These are phyloP conservation scores for Amphiduros pacificus DNA, from an alignment of 2,888 invertebrate genomes.

Conservation along the genomic window DNA sequence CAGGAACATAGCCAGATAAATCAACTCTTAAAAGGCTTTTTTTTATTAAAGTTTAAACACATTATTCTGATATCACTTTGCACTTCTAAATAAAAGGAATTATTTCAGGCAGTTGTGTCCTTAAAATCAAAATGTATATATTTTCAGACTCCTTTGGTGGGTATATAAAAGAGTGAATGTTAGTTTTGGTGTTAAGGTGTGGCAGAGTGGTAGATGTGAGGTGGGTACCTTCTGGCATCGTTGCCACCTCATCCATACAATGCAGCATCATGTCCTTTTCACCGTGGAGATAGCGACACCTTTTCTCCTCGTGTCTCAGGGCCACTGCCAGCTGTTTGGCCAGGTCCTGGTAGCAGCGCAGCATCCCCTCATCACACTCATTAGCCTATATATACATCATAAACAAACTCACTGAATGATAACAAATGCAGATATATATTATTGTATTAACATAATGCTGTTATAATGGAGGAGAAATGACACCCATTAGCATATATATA, in stretches of 20 bases:
- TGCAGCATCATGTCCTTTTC: slow-evolving; percentile 84
- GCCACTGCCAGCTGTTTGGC: slow-evolving; percentile 75
- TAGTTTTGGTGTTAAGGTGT: no score
- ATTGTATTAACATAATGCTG: background rate
- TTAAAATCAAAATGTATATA: no score
- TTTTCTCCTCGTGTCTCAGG: slow-evolving; percentile 85
- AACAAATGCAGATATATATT: background rate
- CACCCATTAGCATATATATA: no score
- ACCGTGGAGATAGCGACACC: slow-evolving; percentile 83
- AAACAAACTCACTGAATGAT: background rate
- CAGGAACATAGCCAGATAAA: no score
- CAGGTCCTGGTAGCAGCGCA: slow-evolving; percentile 91
- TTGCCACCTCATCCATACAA: slow-evolving; percentile 54
- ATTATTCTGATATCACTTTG: no score
- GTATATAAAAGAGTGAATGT: no score
- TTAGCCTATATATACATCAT: background rate
- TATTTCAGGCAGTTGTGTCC: no score
- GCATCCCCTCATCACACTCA: slow-evolving; percentile 76
- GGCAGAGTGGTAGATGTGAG: no score
- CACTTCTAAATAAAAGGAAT: no score
- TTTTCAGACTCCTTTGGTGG: no score
- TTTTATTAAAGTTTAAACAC: no score
- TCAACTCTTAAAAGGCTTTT: no score
- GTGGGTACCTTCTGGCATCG: slow-evolving; percentile 47
- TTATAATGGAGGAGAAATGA: background rate